Evolutionary conservation across 2,888 invertebrate species (phyloP).

Genomic region (Netelia inedita): DNA sequence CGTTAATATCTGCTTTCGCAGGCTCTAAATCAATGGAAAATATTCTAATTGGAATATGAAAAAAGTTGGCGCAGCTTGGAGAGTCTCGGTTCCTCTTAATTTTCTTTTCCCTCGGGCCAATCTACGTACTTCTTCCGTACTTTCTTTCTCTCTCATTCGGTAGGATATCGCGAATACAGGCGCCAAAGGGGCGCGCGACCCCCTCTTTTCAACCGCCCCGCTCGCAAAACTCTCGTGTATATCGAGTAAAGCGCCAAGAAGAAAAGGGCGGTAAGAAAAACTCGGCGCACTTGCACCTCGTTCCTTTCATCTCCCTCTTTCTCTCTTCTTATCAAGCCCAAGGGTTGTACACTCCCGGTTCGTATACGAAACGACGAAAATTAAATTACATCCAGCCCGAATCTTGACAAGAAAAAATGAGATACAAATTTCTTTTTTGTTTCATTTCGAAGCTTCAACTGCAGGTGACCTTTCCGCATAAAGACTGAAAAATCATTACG

Average conservation of each 20-base stretch:
- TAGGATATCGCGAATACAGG: slow-evolving; percentile 39
- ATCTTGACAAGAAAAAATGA: slow-evolving; percentile 75
- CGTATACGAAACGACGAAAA: slow-evolving; percentile 76
- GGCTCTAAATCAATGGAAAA: slow-evolving; percentile 84
- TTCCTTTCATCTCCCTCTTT: slow-evolving; percentile 26
- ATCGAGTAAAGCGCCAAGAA: slow-evolving; percentile 23
- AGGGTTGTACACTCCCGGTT: background rate
- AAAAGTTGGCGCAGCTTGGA: slow-evolving; percentile 81
- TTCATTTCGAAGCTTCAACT: slow-evolving; percentile 65
- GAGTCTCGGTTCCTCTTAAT: slow-evolving; percentile 60
- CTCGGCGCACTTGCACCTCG: slow-evolving; percentile 19
- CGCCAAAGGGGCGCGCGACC: slow-evolving; percentile 57
- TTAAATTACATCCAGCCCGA: slow-evolving; percentile 77
- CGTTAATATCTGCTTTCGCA: slow-evolving; percentile 83
- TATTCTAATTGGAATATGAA: slow-evolving; percentile 85
- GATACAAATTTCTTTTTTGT: slow-evolving; percentile 71
- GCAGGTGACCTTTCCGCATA: slow-evolving; percentile 18
- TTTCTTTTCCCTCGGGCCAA: slow-evolving; percentile 40
- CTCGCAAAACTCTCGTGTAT: background rate
- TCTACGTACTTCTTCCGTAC: slow-evolving; percentile 13
- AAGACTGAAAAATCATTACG: too few relatives aligned
- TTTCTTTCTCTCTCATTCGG: slow-evolving; percentile 23
- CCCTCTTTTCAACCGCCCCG: slow-evolving; percentile 23
- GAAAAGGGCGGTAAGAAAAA: slow-evolving; percentile 53
- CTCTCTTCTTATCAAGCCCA: slow-evolving; percentile 6